These are phyloP conservation scores for Neolamprologus sp. DNA, from an alignment of 2,113 vertebrate genomes.

Conservation along the genomic window DNA sequence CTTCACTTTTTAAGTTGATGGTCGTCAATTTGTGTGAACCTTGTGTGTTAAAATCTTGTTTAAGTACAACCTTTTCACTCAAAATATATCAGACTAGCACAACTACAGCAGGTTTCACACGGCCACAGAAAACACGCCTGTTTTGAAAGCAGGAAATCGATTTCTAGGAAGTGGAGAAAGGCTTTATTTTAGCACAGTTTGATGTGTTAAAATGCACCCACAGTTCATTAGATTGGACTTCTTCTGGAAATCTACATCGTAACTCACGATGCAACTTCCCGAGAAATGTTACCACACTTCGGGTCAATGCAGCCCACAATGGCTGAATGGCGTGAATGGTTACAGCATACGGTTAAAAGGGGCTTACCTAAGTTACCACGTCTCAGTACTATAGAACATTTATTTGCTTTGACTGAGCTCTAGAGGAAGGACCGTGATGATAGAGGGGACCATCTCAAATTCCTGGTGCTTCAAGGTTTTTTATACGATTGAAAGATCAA, in stretches of 20 bases:
- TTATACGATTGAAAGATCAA: not conserved
- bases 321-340: not conserved
- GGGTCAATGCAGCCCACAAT: not conserved
- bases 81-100: not conserved
- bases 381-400: not conserved
- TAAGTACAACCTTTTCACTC: not conserved
- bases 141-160: not conserved
- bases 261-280: not conserved
- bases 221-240: not conserved
- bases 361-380: not conserved
- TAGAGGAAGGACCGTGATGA: not conserved
- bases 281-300: not conserved
- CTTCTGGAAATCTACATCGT: not conserved
- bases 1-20: not conserved
- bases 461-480: not conserved
- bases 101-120: not conserved
- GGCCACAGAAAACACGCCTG: not conserved
- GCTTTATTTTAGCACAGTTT: not conserved
- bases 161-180: not conserved
- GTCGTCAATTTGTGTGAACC: not conserved
- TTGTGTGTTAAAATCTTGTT: not conserved
- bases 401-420: not conserved
- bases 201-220: not conserved
- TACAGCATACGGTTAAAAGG: not conserved
- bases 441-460: not conserved